These are phyloP conservation scores for Idaea biselata DNA, from an alignment of 2,888 invertebrate genomes.

Conservation along the genomic window DNA sequence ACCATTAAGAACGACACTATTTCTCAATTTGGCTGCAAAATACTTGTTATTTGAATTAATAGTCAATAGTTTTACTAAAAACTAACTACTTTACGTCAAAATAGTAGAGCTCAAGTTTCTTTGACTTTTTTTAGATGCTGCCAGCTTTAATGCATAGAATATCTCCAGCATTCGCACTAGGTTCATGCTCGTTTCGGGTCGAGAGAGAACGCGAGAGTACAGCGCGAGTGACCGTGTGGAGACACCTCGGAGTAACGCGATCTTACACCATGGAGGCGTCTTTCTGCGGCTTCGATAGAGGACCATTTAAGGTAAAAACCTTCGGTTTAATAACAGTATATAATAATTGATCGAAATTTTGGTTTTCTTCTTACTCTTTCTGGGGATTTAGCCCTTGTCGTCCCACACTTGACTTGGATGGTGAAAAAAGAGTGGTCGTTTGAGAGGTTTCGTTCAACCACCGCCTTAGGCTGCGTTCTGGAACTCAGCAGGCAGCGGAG, in stretches of 20 bases:
- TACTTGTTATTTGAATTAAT: no score
- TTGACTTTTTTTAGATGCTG: slow-evolving; percentile 75
- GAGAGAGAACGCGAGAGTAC: slow-evolving; percentile 90
- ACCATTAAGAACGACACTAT: no score
- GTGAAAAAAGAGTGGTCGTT: no score
- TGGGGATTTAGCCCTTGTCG: slow-evolving; percentile 5
- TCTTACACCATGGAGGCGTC: slow-evolving; percentile 93
- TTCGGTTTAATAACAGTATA: no score
- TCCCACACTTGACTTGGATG: not conserved
- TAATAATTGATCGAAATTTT: no score
- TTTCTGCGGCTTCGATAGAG: slow-evolving; percentile 91
- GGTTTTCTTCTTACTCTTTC: slow-evolving; percentile 3
- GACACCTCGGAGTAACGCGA: slow-evolving; percentile 88
- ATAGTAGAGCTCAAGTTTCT: no score
- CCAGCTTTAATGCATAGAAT: slow-evolving; percentile 86
- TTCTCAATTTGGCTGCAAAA: no score
- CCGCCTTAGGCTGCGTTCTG: no score
- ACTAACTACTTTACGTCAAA: no score
- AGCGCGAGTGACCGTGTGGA: slow-evolving; percentile 91
- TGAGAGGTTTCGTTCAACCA: no score
- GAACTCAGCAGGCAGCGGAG: no score
- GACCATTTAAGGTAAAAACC: slow-evolving; percentile 82
- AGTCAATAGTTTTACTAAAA: no score
- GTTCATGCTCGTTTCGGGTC: slow-evolving; percentile 88
- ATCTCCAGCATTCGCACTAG: slow-evolving; percentile 86